Conservation (phyloP, 1,140 invertebrate species). For the Ylistrum balloti region DNA sequence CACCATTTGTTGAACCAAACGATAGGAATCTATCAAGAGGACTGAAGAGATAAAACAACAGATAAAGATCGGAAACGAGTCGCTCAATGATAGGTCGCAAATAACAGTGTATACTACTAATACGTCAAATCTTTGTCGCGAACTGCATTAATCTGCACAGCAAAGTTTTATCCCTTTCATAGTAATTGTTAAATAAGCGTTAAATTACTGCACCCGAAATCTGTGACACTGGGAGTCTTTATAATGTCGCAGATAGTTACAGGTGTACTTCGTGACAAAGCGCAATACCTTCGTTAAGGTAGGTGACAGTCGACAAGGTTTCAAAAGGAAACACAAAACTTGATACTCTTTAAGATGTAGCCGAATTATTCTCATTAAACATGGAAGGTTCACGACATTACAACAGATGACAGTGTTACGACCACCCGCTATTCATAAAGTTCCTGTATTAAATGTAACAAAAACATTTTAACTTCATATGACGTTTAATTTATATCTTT, state of each 20-base stretch:
- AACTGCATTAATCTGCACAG: not conserved
- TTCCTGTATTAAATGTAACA: not conserved
- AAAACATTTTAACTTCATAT: constrained; percentile 1
- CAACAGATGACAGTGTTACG: constrained; percentile 3
- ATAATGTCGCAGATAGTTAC: not conserved
- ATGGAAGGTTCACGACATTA: constrained; percentile 23
- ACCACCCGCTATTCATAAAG: constrained; percentile 37
- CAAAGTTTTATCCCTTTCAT: not conserved
- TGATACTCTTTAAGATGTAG: constrained; percentile 34
- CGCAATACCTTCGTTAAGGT: not conserved
- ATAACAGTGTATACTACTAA: not conserved
- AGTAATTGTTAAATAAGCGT: not conserved
- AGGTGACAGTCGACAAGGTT: constrained; percentile 31
- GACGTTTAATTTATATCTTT: not conserved
- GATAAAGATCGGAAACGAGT: no score
- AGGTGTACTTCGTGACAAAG: constrained; percentile 20
- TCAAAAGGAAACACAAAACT: not conserved
- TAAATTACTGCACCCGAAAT: not conserved
- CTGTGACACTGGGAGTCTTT: not conserved
- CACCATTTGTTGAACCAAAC: no score
- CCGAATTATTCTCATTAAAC: not conserved
- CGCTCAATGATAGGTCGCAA: not conserved
- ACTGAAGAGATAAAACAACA: no score
- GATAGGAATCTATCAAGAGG: no score
- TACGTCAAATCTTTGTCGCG: not conserved